Conservation (phyloP, 2,888 invertebrate genomes). For the Latrodectus elegans region DNA sequence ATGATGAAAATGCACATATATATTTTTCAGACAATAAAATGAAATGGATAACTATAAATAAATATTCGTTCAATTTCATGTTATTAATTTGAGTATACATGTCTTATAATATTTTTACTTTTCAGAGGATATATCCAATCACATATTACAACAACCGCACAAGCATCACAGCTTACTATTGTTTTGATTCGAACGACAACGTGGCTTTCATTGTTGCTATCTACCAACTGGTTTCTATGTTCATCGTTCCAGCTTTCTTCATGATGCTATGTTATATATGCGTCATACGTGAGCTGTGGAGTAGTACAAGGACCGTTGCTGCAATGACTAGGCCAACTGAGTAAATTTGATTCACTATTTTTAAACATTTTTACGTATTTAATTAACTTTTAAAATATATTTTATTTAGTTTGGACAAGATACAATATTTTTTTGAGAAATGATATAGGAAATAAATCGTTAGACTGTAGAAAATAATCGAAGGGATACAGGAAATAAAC, state of each 20-base stretch:
- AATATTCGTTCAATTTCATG: no score
- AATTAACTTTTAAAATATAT: no score
- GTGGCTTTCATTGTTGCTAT: conserved; percentile 73
- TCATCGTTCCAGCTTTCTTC: conserved; percentile 74
- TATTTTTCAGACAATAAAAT: no score
- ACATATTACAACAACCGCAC: conserved; percentile 72
- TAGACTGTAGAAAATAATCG: no score
- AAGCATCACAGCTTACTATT: conserved; percentile 72
- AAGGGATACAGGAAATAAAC: no score
- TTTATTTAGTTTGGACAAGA: no score
- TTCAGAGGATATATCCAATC: conserved; percentile 71
- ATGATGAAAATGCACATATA: no score
- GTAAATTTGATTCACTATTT: conserved; percentile 11
- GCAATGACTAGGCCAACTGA: conserved; percentile 73
- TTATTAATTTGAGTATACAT: no score
- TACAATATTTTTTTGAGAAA: no score
- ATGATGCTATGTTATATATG: conserved; percentile 76
- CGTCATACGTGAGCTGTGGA: conserved; percentile 76
- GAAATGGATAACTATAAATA: no score
- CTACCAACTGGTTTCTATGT: conserved; percentile 75
- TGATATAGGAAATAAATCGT: no score
- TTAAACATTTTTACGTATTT: no score
- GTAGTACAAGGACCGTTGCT: conserved; percentile 75
- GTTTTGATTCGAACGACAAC: conserved; percentile 71
- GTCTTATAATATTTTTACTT: neutral